Conservation (phyloP, 2,113 vertebrate species). For the Xiphophorus maculatus region DNA sequence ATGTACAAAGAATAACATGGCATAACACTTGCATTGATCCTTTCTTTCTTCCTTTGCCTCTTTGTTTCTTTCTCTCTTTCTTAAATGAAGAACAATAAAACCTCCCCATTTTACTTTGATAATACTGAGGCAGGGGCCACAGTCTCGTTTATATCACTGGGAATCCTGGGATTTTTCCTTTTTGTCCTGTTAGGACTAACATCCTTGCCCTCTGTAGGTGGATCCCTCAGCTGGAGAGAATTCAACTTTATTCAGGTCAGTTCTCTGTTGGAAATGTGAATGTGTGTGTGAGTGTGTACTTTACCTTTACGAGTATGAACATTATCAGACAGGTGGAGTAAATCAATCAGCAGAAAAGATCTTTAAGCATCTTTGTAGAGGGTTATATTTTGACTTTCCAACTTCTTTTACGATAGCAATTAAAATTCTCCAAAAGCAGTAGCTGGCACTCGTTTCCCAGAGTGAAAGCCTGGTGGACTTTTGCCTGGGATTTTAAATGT, state of each 20-base stretch:
- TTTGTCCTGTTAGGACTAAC: constrained; percentile 90
- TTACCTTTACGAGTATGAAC: constrained; percentile 17
- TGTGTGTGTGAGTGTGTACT: background rate
- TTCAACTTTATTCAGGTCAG: constrained; percentile 78
- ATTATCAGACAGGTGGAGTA: constrained; percentile 31
- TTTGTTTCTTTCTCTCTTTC: constrained; percentile 2
- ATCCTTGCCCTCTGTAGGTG: constrained; percentile 93
- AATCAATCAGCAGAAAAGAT: constrained; percentile 32
- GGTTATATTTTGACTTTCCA: constrained; percentile 32
- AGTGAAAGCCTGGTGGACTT: constrained; percentile 49
- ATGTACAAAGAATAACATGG: background rate
- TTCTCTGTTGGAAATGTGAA: constrained; percentile 23
- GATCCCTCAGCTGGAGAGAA: constrained; percentile 92
- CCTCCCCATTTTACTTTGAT: constrained; percentile 72
- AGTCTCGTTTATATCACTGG: constrained; percentile 84
- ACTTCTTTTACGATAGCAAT: constrained; percentile 50
- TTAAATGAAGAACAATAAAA: constrained; percentile 82
- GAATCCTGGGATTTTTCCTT: constrained; percentile 90
- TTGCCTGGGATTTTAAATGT: constrained; percentile 73
- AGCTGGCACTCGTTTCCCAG: constrained; percentile 45
- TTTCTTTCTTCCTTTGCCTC: too few species aligned
- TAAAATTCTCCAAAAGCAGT: constrained; percentile 59
- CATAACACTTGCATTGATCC: background rate
- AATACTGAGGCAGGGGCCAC: constrained; percentile 76
- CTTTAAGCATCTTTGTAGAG: constrained; percentile 24